A percentile compares a stretch with the other conserved stretches of the same genome.
Conservation (phyloP, 2,888 invertebrate genomes). For the Portevinia maculata region DNA sequence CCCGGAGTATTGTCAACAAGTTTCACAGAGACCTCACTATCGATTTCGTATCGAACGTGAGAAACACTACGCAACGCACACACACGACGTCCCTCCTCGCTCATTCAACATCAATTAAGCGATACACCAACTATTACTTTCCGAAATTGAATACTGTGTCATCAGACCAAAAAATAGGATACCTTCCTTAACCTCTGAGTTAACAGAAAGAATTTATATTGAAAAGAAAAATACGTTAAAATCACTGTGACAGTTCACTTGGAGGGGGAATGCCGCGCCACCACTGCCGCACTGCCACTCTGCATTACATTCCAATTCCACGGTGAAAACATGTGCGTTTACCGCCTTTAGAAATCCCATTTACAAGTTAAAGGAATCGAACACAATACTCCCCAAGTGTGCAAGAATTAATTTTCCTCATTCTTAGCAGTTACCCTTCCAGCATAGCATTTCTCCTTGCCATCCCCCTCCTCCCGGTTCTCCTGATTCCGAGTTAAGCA, state of each 20-base stretch:
- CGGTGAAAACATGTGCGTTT: conserved; percentile 54
- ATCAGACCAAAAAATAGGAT: conserved; percentile 35
- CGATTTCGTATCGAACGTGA: conserved; percentile 42
- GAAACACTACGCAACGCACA: conserved; percentile 1
- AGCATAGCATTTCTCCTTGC: neutral
- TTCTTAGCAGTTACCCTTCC: conserved; percentile 8
- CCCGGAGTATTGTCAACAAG: conserved; percentile 18
- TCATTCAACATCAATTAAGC: conserved; percentile 28
- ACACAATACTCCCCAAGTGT: conserved; percentile 71
- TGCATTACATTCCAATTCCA: conserved; percentile 30
- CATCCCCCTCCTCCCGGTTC: neutral
- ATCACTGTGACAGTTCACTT: conserved; percentile 67
- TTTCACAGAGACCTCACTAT: conserved; percentile 12
- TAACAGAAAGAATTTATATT: neutral
- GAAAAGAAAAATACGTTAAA: conserved; percentile 26
- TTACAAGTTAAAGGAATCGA: conserved; percentile 45
- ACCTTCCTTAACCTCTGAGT: conserved; percentile 55
- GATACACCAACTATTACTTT: conserved; percentile 45
- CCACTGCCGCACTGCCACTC: neutral
- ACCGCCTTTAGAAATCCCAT: conserved; percentile 55
- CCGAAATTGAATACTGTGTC: conserved; percentile 63
- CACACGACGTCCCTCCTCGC: neutral
- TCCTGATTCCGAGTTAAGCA: conserved; percentile 16
- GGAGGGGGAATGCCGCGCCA: conserved; percentile 16
- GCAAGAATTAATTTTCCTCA: conserved; percentile 70